phyloP scores from a whole-genome alignment of 23 tunicate genomes.

The Clavelina lepadiformis region DNA sequence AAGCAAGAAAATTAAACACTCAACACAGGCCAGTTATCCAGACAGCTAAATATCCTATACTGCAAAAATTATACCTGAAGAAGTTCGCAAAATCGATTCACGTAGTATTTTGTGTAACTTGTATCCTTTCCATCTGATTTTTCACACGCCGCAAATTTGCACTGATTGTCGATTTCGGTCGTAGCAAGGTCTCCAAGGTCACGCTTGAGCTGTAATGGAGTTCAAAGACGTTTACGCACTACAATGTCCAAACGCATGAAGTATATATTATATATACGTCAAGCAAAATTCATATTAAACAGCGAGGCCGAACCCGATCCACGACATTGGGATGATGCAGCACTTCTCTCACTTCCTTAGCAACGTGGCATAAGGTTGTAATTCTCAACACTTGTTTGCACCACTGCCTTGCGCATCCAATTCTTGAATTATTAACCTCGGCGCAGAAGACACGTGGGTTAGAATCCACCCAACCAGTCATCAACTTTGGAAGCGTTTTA shows the following conservation, averaged over 20 bases:
- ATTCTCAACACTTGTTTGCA: conserved; percentile 62
- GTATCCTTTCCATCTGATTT: background rate
- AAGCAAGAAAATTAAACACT: too few relatives aligned
- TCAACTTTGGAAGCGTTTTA: conserved; percentile 41
- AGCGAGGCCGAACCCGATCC: too few relatives aligned
- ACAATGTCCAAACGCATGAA: background rate
- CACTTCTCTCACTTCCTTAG: conserved; percentile 85
- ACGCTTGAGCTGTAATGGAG: conserved; percentile 29
- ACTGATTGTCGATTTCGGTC: conserved; percentile 40
- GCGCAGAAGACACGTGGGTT: background rate
- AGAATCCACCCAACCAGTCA: conserved; percentile 66
- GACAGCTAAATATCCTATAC: too few relatives aligned
- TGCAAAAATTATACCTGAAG: conserved; percentile 25
- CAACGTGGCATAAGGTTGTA: conserved; percentile 90
- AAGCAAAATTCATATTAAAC: background rate
- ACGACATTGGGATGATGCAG: conserved; percentile 47
- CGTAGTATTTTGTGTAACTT: conserved; percentile 4
- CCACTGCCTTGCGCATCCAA: conserved; percentile 61
- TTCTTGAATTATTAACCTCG: conserved; percentile 29
- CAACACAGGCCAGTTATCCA: too few relatives aligned
- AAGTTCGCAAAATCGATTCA: conserved; percentile 36
- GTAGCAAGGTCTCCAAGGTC: conserved; percentile 25
- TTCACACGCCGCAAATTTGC: conserved; percentile 41
- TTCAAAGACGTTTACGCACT: background rate
- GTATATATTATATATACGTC: background rate